Conservation (phyloP, 2,888 invertebrate species). For the Tridacna crocea region DNA sequence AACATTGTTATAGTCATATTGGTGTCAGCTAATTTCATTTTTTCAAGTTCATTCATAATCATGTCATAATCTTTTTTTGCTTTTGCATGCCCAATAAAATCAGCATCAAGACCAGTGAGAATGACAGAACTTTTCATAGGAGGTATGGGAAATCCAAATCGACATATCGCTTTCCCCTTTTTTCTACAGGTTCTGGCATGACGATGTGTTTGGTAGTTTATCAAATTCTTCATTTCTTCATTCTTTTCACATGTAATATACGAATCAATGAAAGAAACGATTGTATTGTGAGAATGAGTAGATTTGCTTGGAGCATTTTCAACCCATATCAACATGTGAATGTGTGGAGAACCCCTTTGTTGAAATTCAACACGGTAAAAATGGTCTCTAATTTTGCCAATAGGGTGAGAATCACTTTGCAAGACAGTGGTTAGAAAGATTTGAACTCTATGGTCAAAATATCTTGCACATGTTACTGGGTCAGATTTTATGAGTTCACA, state of each 20-base stretch:
- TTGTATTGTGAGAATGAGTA: neutral
- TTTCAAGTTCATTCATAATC: constrained; percentile 27
- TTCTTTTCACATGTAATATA: constrained; percentile 30
- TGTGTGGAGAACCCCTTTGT: constrained; percentile 66
- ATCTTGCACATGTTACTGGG: constrained; percentile 6
- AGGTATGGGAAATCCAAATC: constrained; percentile 25
- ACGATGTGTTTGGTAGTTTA: constrained; percentile 40
- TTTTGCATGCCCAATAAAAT: neutral
- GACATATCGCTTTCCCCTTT: constrained; percentile 26
- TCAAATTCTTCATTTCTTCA: constrained; percentile 5
- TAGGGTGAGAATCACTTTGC: constrained; percentile 31
- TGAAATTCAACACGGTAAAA: constrained; percentile 67
- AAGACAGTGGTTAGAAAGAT: constrained; percentile 20
- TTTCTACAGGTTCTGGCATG: constrained; percentile 33
- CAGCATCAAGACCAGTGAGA: constrained; percentile 20
- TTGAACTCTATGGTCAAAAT: constrained; percentile 2
- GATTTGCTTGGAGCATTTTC: constrained; percentile 50
- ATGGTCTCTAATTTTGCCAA: constrained; percentile 57
- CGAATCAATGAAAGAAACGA: constrained; percentile 19
- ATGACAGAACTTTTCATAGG: constrained; percentile 31
- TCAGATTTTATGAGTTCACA: neutral
- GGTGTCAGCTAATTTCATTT: neutral
- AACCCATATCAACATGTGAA: constrained; percentile 64
- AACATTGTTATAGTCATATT: neutral
- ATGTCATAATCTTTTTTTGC: neutral